A percentile compares a stretch with the other conserved stretches of the same genome.
phyloP scores from a whole-genome alignment of 2,797 vertebrate species.

The Myotis daubentonii region DNA sequence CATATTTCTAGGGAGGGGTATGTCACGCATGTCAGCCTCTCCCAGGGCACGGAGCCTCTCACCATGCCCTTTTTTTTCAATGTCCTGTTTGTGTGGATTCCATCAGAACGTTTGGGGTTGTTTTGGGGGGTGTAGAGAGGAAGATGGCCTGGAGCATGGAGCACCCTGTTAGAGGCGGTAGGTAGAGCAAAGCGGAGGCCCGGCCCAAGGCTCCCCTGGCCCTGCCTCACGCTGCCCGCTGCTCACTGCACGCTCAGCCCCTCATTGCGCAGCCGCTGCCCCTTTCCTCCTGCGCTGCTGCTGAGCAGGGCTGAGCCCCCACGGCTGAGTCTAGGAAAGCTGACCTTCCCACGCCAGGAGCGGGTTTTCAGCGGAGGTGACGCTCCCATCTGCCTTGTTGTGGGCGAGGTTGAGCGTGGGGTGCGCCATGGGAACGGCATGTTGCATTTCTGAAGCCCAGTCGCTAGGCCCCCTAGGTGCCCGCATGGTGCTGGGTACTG shows the following conservation, averaged over 20 bases:
- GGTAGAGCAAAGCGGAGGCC: not conserved
- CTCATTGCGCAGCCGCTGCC: rapidly evolving
- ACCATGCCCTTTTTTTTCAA: not conserved
- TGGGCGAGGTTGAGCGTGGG: not conserved
- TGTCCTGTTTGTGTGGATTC: not conserved
- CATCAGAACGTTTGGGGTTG: not conserved
- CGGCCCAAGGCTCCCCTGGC: not conserved
- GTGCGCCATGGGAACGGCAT: not conserved
- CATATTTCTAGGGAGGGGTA: not conserved
- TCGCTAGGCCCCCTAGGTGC: not conserved
- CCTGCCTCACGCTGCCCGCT: rapidly evolving
- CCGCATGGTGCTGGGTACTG: not conserved
- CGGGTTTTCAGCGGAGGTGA: not conserved
- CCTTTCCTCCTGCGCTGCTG: not conserved
- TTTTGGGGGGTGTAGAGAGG: no score
- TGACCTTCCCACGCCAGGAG: not conserved
- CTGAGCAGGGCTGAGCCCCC: not conserved
- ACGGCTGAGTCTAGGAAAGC: not conserved
- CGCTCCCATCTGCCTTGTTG: not conserved
- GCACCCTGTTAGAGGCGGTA: not conserved
- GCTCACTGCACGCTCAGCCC: rapidly evolving
- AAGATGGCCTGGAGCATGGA: not conserved
- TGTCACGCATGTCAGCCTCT: not conserved
- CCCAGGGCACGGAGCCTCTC: not conserved
- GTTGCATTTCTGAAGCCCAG: not conserved